Conservation (phyloP, 2,888 invertebrate genomes). For the Coleophora flavipennella region DNA sequence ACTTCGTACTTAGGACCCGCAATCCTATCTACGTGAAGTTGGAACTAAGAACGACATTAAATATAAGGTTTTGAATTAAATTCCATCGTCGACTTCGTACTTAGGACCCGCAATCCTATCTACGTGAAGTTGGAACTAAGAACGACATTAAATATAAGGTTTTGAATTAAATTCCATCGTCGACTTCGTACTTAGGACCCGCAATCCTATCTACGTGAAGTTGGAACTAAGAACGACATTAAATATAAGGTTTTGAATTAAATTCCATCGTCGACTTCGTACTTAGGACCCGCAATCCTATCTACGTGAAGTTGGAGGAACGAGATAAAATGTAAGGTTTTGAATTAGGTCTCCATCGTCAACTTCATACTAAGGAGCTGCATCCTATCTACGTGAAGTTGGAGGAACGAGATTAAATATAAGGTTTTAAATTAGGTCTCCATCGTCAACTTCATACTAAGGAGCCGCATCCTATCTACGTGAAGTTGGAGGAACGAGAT, state of each 20-base stretch:
- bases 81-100: too few relatives aligned
- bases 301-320: slow-evolving; percentile 36
- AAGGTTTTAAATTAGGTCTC: too few relatives aligned
- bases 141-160: too few relatives aligned
- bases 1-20: slow-evolving; percentile 48
- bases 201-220: too few relatives aligned
- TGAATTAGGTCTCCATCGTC: slow-evolving; percentile 23
- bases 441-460: slow-evolving; percentile 41
- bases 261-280: slow-evolving; percentile 41
- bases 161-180: too few relatives aligned
- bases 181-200: too few relatives aligned
- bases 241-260: too few relatives aligned
- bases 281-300: slow-evolving; percentile 36
- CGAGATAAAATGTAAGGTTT: slow-evolving; percentile 13
- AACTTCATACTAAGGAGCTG: slow-evolving; percentile 51
- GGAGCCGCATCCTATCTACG: slow-evolving; percentile 38
- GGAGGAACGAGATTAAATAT: slow-evolving; percentile 22
- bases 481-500: slow-evolving; percentile 28
- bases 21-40: slow-evolving; percentile 50
- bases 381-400: slow-evolving; percentile 42
- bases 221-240: too few relatives aligned
- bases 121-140: too few relatives aligned
- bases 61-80: too few relatives aligned
- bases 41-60: slow-evolving; percentile 21
- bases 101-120: too few relatives aligned